phyloP scores from a whole-genome alignment of 2,797 vertebrate species.

The Discoglossus pictus region DNA sequence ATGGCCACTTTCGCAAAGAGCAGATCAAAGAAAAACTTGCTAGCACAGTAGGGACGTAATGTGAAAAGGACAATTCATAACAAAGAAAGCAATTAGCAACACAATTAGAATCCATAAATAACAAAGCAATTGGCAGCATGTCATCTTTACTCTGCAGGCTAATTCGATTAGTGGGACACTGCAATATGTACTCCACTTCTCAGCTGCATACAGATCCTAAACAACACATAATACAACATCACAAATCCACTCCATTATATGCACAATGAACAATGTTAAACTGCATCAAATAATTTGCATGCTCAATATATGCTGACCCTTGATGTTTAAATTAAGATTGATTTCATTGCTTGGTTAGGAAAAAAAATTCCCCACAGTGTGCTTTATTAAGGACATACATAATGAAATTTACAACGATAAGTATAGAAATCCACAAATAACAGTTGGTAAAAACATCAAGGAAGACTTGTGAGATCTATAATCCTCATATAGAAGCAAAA shows the following conservation, averaged over 20 bases:
- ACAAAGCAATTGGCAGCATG: conserved; percentile 35
- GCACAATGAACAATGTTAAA: no score
- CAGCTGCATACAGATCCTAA: neutral
- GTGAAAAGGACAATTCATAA: conserved; percentile 40
- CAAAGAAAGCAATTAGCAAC: conserved; percentile 47
- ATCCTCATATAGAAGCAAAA: no score
- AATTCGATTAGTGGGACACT: conserved; percentile 24
- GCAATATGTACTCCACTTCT: conserved; percentile 14
- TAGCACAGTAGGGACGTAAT: conserved; percentile 41
- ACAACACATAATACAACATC: neutral
- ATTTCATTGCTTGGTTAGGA: no score
- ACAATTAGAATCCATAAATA: conserved; percentile 43
- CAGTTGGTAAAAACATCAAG: no score
- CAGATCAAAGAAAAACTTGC: conserved; percentile 46
- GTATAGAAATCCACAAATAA: no score
- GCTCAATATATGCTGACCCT: no score
- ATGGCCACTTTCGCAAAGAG: conserved; percentile 36
- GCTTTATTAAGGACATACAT: no score
- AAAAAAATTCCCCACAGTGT: no score
- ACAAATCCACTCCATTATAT: neutral
- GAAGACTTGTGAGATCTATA: no score
- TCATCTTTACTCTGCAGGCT: conserved; percentile 26
- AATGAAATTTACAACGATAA: no score
- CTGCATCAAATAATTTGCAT: no score
- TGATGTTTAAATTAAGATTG: no score